Evolutionary conservation across 2,797 vertebrate species (phyloP), one percentile per base, ranked within the genome.

Genomic region (Protosalanx chinensis): DNA sequence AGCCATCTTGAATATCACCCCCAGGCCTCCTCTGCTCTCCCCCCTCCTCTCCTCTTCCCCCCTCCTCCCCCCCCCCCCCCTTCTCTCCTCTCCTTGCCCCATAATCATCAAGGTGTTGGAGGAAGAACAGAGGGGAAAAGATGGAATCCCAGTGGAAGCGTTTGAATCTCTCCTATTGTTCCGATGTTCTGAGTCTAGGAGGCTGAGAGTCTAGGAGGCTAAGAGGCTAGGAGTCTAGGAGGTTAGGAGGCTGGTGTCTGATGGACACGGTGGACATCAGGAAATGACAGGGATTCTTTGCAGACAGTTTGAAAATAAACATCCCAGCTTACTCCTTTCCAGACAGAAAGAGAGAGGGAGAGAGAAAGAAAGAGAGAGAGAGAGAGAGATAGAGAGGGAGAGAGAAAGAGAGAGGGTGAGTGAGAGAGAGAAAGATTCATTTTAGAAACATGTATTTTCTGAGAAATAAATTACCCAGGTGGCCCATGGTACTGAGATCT

Each of bases 271-370:
- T 7, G 87, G 80, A 91, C 74, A 87, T 87, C 89, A 91, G 90
- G 90, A 91, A 91, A 91, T 91, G 89, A 87, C 90, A 88, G 82
- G 85, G 88, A 91, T 91, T 91, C 89, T 91, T 91, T 90, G 87
- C 85, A 85, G 81, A 86, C 79, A 80, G 75, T 86, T 90, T 85
- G 80, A 91, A 91, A 90, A 91, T 91, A 90, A 91, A 90, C 90
- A 83, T 83, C 80, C 80, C 85, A 61, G 75, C 80, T 86, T 86
- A 72, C 74, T 65, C 78, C 79, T 81, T 61, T 68, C 85, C 78
- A 79, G 79, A 77, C 72, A 73, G 84, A 78, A 83, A 32, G 61
- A 32, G 61, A 18, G 61, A 7, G 27, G 7, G 61, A 16, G 15
- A 18, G 56, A 5, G 33, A 33, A 5, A 33, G 33, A 59, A 2